Percentiles rank a stretch among this genome's conserved stretches.
Conservation (phyloP, 2,888 invertebrate genomes). For the Acrobasis repandana region DNA sequence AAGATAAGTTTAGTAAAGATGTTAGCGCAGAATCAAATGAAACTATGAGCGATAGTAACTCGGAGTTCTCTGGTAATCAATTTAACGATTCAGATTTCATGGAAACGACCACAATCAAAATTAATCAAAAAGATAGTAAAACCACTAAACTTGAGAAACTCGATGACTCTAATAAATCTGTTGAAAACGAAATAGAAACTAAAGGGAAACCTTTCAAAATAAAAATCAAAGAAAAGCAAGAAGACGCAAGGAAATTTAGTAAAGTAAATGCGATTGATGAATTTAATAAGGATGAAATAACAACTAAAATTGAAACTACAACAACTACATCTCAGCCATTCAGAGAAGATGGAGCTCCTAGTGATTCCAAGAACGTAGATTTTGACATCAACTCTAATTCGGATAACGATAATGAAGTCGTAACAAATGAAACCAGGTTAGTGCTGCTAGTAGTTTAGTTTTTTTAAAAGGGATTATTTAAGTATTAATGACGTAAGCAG, state of each 20-base stretch:
- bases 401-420: neutral
- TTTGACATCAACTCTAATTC: neutral
- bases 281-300: neutral
- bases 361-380: neutral
- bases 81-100: neutral
- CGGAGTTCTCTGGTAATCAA: neutral
- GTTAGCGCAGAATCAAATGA: neutral
- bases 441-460: no score
- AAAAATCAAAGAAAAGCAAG: neutral
- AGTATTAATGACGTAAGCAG: no score
- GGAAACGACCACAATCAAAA: neutral
- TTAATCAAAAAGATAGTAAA: neutral
- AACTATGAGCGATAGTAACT: neutral
- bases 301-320: neutral
- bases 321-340: neutral
- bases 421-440: no score
- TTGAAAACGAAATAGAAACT: neutral
- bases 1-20: neutral
- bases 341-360: neutral
- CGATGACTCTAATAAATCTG: neutral
- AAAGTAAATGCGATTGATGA: neutral
- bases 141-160: neutral
- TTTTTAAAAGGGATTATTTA: no score
- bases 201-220: neutral
- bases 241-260: neutral